phyloP scores from a whole-genome alignment of 2,113 vertebrate genomes.

The Saiga tatarica region DNA sequence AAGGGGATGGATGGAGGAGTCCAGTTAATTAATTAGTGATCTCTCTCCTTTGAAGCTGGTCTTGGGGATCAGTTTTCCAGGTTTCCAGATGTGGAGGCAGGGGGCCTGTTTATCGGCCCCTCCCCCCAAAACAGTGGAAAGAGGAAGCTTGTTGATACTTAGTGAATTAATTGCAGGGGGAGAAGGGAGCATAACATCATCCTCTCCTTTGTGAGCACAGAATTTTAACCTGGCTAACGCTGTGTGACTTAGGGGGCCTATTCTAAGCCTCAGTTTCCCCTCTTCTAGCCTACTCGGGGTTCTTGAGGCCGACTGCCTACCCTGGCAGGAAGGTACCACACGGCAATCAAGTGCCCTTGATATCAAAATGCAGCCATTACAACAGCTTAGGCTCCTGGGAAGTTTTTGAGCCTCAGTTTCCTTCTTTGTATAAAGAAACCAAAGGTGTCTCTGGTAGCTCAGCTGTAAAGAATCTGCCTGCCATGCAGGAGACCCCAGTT shows the following conservation, averaged over 20 bases:
- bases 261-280: neutral
- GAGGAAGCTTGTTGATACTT: neutral
- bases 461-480: neutral
- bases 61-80: neutral
- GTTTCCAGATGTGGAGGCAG: neutral
- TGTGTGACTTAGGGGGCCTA: neutral
- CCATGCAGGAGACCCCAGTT: neutral
- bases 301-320: neutral
- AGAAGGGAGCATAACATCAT: neutral
- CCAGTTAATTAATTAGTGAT: neutral
- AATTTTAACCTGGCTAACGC: neutral
- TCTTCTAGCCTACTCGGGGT: neutral
- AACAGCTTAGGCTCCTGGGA: neutral
- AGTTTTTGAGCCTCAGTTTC: neutral
- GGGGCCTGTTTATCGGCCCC: neutral
- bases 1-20: neutral
- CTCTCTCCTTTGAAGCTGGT: conserved; percentile 23
- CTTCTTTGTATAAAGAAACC: neutral
- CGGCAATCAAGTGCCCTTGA: neutral
- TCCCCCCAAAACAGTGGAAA: neutral
- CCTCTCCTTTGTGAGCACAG: neutral
- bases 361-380: neutral
- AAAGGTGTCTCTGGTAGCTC: neutral
- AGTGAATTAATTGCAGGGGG: neutral
- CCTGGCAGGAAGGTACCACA: neutral